Evolutionary conservation across 2,797 vertebrate genomes (phyloP).

Genomic region (Pangasius sanitwongsei): DNA sequence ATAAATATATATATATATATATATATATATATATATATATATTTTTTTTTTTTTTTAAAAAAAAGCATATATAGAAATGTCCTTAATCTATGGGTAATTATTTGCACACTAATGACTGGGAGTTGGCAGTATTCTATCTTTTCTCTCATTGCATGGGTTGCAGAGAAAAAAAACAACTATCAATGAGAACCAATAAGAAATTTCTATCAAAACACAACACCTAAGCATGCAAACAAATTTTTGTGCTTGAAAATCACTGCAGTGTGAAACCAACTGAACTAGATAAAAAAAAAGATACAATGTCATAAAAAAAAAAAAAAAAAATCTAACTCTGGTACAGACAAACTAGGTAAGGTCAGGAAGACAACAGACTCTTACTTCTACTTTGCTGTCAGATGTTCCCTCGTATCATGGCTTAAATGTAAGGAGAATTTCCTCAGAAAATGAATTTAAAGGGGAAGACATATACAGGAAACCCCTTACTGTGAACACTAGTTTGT

Average conservation of each 20-base stretch:
- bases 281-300: neutral
- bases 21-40: too few species aligned
- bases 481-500: constrained; percentile 26
- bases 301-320: neutral
- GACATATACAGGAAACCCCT: constrained; percentile 36
- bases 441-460: neutral
- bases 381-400: neutral
- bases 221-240: neutral
- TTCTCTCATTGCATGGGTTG: neutral
- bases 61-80: neutral
- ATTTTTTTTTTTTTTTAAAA: neutral
- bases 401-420: neutral
- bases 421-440: neutral
- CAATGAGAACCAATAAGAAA: neutral
- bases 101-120: neutral
- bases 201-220: neutral
- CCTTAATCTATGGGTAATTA: neutral
- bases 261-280: neutral
- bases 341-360: neutral
- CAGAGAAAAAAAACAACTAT: neutral
- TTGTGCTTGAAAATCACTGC: neutral
- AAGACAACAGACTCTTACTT: neutral
- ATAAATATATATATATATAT: too few species aligned
- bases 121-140: neutral
- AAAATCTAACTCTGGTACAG: neutral